Conservation (phyloP, 2,797 vertebrate genomes). For the Alca torda region DNA sequence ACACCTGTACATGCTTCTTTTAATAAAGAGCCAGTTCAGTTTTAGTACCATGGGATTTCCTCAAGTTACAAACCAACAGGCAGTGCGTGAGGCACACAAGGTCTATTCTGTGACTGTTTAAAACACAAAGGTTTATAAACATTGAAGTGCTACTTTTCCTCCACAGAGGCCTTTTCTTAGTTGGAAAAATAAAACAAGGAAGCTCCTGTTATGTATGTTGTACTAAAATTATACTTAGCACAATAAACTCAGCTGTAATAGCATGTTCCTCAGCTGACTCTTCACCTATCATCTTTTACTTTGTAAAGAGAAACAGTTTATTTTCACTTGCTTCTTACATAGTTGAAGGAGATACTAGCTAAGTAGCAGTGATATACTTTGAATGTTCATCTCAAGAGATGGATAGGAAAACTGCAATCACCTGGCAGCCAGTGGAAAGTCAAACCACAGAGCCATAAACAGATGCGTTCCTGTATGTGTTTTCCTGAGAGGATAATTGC, state of each 20-base stretch:
- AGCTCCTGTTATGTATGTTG: neutral
- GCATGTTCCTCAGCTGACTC: neutral
- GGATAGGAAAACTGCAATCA: neutral
- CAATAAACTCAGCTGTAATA: neutral
- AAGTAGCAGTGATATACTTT: neutral
- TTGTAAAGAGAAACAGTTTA: neutral
- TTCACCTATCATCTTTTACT: neutral
- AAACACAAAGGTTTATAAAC: conserved; percentile 1
- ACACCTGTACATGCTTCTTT: neutral
- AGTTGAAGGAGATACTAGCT: neutral
- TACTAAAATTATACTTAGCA: neutral
- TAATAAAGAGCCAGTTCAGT: neutral
- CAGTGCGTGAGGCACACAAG: neutral
- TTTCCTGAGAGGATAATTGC: neutral
- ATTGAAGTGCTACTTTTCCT: neutral
- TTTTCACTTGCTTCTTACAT: neutral
- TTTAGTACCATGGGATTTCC: neutral
- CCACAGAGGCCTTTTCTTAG: neutral
- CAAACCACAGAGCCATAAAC: neutral
- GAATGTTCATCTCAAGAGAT: neutral
- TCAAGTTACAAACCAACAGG: neutral
- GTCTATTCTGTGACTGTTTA: neutral
- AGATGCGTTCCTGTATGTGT: neutral
- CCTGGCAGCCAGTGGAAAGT: neutral
- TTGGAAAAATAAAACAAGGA: conserved; percentile 21